Evolutionary conservation across 2,888 invertebrate species (phyloP), one percentile per base, ranked within the genome.

Genomic region (Melanophora roralis): DNA sequence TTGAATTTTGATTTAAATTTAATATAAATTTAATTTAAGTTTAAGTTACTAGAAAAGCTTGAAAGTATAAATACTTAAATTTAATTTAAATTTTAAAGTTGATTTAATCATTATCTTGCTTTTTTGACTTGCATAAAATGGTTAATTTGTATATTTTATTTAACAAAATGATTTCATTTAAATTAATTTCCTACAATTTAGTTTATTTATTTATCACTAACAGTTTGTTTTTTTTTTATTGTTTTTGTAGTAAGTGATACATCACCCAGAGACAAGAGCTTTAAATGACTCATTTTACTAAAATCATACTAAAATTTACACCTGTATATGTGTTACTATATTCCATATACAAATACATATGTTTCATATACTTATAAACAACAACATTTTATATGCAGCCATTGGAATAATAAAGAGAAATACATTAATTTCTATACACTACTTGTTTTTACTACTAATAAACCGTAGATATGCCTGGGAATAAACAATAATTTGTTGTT

Each of bases 401-500:
- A 19, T 1, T n/a, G 1, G 21, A 9, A 34, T 14, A 12, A 51
- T n/a, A 51, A 27, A 23, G 19, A 16, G 19, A 53, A 51, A 19
- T 53, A 34, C 53, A 53, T 19, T n/a, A n/a, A n/a, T n/a, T n/a
- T 34, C 16, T 43, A 36, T 45, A 55, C 38, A 40, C 40, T 12
- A 36, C 7, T 36, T 40, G 23, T 5, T 65, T 43, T 55, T 5
- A 16, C 32, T 53, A 32, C 49, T 59, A 67, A 76, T 72, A 55
- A 75, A 80, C 47, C n/a, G n/a, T n/a, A n/a, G n/a, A 16, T 59
- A 49, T 51, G 43, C 40, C 57, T 65, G 47, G 45, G 62, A 69
- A 76, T 76, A 62, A 62, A 69, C 38, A 69, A 32, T 27, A 69
- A 68, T 69, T 76, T 76, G 67, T 45, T 68, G 36, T 60, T 53